Percentiles rank a stretch among this genome's conserved stretches.
phyloP scores from a whole-genome alignment of 2,797 vertebrate species.

The Synaphobranchus kaupii region DNA sequence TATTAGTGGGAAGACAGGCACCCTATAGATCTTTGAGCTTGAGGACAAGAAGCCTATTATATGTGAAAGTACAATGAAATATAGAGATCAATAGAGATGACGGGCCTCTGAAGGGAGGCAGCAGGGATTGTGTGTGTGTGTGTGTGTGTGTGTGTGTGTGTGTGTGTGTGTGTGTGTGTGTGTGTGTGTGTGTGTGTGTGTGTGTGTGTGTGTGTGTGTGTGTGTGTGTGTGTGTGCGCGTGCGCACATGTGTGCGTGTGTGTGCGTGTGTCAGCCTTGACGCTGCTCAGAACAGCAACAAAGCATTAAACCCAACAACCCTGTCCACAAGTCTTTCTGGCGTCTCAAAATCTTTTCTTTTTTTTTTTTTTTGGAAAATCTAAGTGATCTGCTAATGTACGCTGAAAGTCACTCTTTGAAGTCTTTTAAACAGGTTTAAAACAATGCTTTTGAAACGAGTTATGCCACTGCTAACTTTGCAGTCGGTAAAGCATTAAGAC shows the following conservation, averaged over 20 bases:
- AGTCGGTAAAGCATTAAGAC: not conserved
- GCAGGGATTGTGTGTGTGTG: not conserved
- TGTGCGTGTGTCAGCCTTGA: not conserved
- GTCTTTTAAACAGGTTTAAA: not conserved
- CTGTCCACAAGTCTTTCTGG: not conserved
- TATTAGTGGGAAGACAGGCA: not conserved
- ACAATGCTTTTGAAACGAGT: not conserved
- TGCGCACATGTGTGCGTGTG: too few relatives aligned
- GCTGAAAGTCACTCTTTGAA: not conserved
- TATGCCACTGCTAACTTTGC: not conserved
- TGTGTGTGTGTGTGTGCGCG: not conserved
- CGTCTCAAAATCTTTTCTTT: not conserved
- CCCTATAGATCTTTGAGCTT: constrained; percentile 12
- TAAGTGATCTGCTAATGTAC: not conserved
- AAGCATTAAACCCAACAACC: not conserved
- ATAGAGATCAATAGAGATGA: constrained; percentile 17
- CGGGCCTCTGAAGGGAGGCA: not conserved
- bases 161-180: not conserved
- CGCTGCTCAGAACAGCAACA: not conserved
- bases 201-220: not conserved
- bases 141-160: not conserved
- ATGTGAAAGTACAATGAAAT: constrained; percentile 16
- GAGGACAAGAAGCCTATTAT: constrained; percentile 5
- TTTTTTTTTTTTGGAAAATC: not conserved
- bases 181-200: not conserved